Conservation (phyloP, 2,888 invertebrate genomes). For the Trissolcus japonicus region DNA sequence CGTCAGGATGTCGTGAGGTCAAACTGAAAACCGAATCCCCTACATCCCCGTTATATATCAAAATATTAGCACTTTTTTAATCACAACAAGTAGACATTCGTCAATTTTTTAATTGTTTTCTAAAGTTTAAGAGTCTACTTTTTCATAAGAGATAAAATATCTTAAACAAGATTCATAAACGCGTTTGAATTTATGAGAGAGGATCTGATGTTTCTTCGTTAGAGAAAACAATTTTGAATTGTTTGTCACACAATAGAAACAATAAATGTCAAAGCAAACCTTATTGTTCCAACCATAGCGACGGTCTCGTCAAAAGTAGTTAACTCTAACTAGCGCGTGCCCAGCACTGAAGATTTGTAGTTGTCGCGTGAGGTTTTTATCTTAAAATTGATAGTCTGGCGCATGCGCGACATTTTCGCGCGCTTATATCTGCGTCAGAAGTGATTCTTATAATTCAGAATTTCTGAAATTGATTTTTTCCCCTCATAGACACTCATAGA, state of each 20-base stretch:
- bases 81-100: too few relatives aligned
- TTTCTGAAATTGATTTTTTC: slow-evolving; percentile 1
- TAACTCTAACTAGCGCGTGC: slow-evolving; percentile 23
- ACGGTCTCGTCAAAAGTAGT: slow-evolving; percentile 16
- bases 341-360: slow-evolving; percentile 26
- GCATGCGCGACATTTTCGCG: slow-evolving; percentile 31
- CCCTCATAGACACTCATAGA: not conserved
- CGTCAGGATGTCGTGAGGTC: too few relatives aligned
- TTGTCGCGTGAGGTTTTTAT: slow-evolving; percentile 42
- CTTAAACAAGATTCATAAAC: not conserved
- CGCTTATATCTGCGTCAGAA: slow-evolving; percentile 3
- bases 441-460: slow-evolving; percentile 14
- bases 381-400: slow-evolving; percentile 29
- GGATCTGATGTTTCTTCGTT: not conserved
- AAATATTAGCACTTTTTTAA: too few relatives aligned
- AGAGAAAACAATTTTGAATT: not conserved
- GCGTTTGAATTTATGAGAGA: not conserved
- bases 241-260: not conserved
- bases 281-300: slow-evolving; percentile 45
- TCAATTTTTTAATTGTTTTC: too few relatives aligned
- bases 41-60: too few relatives aligned
- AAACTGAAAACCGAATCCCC: too few relatives aligned
- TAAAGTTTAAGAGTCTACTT: too few relatives aligned
- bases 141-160: too few relatives aligned
- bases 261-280: slow-evolving; percentile 14